Evolutionary conservation across 2,888 invertebrate genomes (phyloP).

Genomic region (Branchinecta sandiegonensis): DNA sequence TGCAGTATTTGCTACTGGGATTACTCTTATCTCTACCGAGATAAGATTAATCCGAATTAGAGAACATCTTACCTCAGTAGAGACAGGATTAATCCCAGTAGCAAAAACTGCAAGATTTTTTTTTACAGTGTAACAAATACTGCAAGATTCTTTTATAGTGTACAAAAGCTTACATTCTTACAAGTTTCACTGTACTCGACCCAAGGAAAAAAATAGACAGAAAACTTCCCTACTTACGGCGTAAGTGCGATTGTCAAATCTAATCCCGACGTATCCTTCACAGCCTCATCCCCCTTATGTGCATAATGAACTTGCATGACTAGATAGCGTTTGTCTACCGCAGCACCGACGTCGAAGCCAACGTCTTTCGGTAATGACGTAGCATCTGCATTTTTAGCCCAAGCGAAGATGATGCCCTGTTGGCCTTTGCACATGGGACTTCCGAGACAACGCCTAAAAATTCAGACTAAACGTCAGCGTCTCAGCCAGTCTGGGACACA

Average conservation of each 20-base stretch:
- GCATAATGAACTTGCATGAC: conserved; percentile 44
- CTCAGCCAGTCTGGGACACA: too few relatives aligned
- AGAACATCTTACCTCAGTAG: too few relatives aligned
- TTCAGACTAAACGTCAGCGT: neutral
- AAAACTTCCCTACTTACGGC: conserved; percentile 22
- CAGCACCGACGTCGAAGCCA: conserved; percentile 41
- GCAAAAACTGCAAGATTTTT: too few relatives aligned
- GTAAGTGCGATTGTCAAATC: conserved; percentile 23
- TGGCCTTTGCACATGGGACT: conserved; percentile 33
- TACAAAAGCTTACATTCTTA: too few relatives aligned
- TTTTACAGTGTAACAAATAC: too few relatives aligned
- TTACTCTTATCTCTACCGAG: too few relatives aligned
- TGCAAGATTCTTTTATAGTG: too few relatives aligned
- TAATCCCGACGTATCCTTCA: conserved; percentile 26
- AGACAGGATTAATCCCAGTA: too few relatives aligned
- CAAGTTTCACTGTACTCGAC: too few relatives aligned
- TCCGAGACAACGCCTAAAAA: conserved; percentile 39
- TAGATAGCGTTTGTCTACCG: conserved; percentile 38
- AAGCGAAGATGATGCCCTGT: conserved; percentile 42
- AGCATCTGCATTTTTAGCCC: conserved; percentile 45
- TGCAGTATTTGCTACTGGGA: too few relatives aligned
- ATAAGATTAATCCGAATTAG: too few relatives aligned
- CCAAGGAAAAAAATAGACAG: too few relatives aligned
- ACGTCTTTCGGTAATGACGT: conserved; percentile 41
- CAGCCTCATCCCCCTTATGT: conserved; percentile 29